Percentiles rank a stretch among this genome's conserved stretches.
Conservation (phyloP, 2,113 vertebrate genomes). For the Hipposideros armiger region DNA sequence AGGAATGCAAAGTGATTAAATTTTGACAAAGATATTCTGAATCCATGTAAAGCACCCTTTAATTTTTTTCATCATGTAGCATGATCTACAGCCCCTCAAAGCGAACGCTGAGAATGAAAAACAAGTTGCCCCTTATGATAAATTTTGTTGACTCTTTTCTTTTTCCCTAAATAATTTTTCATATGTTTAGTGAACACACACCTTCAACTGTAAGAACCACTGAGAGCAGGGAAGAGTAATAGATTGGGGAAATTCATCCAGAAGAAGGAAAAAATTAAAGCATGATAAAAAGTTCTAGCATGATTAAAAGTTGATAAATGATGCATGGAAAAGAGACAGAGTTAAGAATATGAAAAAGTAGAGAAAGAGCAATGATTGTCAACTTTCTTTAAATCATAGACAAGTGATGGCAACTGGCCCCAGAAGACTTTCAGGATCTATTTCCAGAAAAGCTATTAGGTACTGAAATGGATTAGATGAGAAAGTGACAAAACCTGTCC, state of each 20-base stretch:
- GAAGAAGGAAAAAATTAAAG: not conserved
- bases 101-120: not conserved
- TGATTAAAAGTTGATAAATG: not conserved
- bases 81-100: not conserved
- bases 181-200: not conserved
- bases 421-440: not conserved
- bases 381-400: not conserved
- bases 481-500: not conserved
- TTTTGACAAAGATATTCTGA: not conserved
- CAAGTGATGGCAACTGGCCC: not conserved
- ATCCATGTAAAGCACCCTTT: not conserved
- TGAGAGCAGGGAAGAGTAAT: not conserved
- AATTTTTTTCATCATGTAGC: not conserved
- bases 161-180: not conserved
- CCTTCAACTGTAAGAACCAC: not conserved
- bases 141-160: not conserved
- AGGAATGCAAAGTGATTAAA: not conserved
- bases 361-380: fast-evolving
- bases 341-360: not conserved
- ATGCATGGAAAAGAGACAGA: not conserved
- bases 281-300: not conserved
- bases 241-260: not conserved
- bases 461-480: not conserved
- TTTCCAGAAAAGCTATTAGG: not conserved
- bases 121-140: not conserved